Evolutionary conservation across 2,888 invertebrate species (phyloP).

Genomic region (Agrochola litura): DNA sequence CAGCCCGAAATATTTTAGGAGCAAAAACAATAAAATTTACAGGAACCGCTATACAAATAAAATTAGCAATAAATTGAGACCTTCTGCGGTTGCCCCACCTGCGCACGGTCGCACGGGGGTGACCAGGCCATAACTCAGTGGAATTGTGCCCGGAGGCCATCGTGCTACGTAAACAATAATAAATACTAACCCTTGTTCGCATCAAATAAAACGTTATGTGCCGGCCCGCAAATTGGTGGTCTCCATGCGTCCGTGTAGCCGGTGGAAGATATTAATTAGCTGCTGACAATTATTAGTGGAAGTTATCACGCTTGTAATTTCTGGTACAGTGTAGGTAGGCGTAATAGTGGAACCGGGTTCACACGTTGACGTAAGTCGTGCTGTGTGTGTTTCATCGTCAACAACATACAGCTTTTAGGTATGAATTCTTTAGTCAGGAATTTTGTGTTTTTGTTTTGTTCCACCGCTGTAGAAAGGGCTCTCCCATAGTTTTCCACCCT

Average conservation of each 20-base stretch:
- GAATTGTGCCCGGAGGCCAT: constrained; percentile 85
- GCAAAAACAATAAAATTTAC: constrained; percentile 77
- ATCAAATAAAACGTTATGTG: constrained; percentile 80
- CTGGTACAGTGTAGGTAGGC: constrained; percentile 4
- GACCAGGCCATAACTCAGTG: constrained; percentile 86
- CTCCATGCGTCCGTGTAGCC: constrained; percentile 43
- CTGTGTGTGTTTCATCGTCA: neutral
- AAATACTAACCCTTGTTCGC: constrained; percentile 80
- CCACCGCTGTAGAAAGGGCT: neutral
- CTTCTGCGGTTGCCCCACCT: constrained; percentile 82
- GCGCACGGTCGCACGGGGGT: constrained; percentile 78
- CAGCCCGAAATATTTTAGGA: constrained; percentile 54
- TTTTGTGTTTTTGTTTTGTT: too few species aligned
- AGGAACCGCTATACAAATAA: constrained; percentile 79
- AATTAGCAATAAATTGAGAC: constrained; percentile 88
- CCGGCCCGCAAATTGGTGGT: constrained; percentile 72
- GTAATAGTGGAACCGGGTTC: neutral
- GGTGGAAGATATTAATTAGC: constrained; percentile 63
- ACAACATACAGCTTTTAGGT: neutral
- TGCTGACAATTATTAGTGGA: constrained; percentile 53
- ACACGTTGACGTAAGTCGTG: neutral
- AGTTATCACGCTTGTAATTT: constrained; percentile 45
- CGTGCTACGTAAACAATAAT: constrained; percentile 80
- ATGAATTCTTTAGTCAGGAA: too few species aligned
- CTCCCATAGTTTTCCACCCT: neutral